Conservation (phyloP, 2,888 invertebrate genomes). For the Ptychoptera albimana region DNA sequence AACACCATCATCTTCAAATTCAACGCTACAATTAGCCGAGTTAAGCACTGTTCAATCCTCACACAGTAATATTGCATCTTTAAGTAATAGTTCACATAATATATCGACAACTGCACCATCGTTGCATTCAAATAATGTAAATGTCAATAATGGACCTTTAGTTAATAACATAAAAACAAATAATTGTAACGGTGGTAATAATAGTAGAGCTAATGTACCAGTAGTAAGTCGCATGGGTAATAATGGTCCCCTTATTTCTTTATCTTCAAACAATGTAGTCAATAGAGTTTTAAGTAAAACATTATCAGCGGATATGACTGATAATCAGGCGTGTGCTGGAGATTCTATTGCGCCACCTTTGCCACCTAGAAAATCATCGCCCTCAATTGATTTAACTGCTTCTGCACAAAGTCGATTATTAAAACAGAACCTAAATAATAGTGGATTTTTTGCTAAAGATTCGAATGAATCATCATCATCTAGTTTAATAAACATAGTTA, state of each 20-base stretch:
- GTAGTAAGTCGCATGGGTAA: conserved; percentile 24
- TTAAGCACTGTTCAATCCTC: no score
- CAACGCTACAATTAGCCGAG: conserved; percentile 8
- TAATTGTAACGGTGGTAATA: conserved; percentile 9
- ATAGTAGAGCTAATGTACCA: not conserved
- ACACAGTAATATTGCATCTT: not conserved
- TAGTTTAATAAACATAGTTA: conserved; percentile 26
- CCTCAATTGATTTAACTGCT: conserved; percentile 19
- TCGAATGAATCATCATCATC: conserved; percentile 8
- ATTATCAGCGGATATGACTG: conserved; percentile 14
- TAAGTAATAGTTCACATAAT: not conserved
- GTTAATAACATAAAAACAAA: not conserved
- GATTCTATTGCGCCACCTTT: conserved; percentile 32
- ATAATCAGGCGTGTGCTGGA: conserved; percentile 4
- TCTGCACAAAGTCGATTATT: conserved; percentile 12
- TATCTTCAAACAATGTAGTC: conserved; percentile 2
- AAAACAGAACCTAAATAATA: conserved; percentile 12
- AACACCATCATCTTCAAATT: conserved; percentile 6
- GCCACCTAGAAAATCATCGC: conserved; percentile 40
- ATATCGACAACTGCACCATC: conserved; percentile 5
- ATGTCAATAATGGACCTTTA: not conserved
- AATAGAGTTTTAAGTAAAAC: conserved; percentile 14
- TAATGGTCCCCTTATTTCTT: not conserved
- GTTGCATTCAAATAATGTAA: conserved; percentile 1
- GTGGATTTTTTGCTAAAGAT: conserved; percentile 2